phyloP scores from a whole-genome alignment of 2,888 invertebrate genomes.

The Salpingus planirostris region DNA sequence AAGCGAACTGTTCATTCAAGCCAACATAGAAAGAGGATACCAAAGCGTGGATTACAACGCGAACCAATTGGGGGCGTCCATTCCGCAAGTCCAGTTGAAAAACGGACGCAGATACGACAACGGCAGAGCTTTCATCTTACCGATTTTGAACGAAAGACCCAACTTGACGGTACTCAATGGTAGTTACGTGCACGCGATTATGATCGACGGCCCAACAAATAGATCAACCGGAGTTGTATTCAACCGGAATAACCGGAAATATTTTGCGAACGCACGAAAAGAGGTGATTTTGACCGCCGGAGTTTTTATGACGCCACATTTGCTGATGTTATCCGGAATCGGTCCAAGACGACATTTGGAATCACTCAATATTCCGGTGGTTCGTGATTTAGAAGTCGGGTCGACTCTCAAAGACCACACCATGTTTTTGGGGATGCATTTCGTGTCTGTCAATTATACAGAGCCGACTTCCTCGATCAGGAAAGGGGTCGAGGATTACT shows the following conservation, averaged over 20 bases:
- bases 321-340: conserved; percentile 75
- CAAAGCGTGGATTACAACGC: conserved; percentile 62
- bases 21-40: conserved; percentile 59
- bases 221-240: conserved; percentile 59
- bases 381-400: background rate
- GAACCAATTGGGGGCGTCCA: conserved; percentile 53
- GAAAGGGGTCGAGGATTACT: background rate
- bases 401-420: background rate
- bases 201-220: conserved; percentile 52
- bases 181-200: conserved; percentile 52
- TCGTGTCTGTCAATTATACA: background rate
- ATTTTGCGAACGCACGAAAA: conserved; percentile 49
- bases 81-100: conserved; percentile 57
- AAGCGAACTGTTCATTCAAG: conserved; percentile 49
- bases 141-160: conserved; percentile 49
- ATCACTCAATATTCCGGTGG: background rate
- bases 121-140: conserved; percentile 64
- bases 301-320: conserved; percentile 69
- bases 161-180: conserved; percentile 63
- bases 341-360: conserved; percentile 54
- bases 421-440: background rate
- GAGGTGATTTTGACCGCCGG: conserved; percentile 74
- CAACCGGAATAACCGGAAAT: conserved; percentile 47
- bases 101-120: conserved; percentile 66
- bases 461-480: background rate